These are phyloP conservation scores for Clarias gariepinus DNA, from an alignment of 2,113 vertebrate species.

Conservation along the genomic window DNA sequence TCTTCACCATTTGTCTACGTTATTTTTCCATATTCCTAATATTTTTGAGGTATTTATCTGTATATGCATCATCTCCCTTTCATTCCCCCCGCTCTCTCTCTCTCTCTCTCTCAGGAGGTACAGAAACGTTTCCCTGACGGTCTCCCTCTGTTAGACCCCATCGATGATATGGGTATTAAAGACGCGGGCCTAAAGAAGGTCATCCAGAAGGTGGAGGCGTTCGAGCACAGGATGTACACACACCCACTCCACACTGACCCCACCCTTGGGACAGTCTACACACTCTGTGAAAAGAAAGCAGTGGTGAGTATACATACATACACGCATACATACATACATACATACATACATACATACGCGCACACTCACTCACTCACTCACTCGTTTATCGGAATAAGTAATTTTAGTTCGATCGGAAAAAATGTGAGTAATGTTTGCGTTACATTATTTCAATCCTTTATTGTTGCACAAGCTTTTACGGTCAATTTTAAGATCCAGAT, in stretches of 20 bases:
- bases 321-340: too few species aligned
- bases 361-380: too few species aligned
- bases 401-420: too few species aligned
- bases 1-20: neutral
- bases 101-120: slow-evolving; percentile 81
- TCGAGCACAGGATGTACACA: slow-evolving; percentile 97
- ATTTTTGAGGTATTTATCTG: neutral
- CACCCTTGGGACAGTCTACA: slow-evolving; percentile 84
- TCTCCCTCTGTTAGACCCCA: slow-evolving; percentile 87
- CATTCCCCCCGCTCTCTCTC: neutral
- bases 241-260: slow-evolving; percentile 94
- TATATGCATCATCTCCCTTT: neutral
- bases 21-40: neutral
- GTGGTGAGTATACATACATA: slow-evolving; percentile 74
- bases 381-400: too few species aligned
- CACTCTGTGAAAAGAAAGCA: slow-evolving; percentile 95
- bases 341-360: too few species aligned
- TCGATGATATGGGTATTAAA: slow-evolving; percentile 98
- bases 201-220: slow-evolving; percentile 95
- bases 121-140: slow-evolving; percentile 95
- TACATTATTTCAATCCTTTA: neutral
- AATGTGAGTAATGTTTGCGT: neutral
- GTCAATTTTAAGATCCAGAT: neutral
- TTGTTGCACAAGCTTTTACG: neutral
- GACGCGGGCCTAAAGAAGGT: slow-evolving; percentile 93